Conservation (phyloP, 23 tunicate genomes). For the Halocynthia aurantium region DNA sequence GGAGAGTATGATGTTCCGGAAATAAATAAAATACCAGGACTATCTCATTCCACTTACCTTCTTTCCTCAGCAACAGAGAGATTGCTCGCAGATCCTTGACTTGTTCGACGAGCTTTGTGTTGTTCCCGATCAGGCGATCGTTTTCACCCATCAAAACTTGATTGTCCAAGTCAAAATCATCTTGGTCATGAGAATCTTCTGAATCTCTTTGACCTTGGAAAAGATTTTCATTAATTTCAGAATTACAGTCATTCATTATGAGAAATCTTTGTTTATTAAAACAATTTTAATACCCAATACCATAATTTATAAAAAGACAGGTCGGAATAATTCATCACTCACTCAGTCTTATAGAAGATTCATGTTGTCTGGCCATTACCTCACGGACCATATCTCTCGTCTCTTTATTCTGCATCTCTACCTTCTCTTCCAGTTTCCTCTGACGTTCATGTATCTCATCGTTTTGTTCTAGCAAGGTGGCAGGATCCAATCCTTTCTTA, state of each 20-base stretch:
- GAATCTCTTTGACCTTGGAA: background rate
- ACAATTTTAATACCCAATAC: too few species aligned
- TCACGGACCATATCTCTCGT: slow-evolving; percentile 60
- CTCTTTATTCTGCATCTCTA: slow-evolving; percentile 48
- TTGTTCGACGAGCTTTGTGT: slow-evolving; percentile 11
- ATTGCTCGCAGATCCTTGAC: slow-evolving; percentile 1
- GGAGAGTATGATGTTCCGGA: background rate
- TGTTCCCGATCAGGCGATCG: background rate
- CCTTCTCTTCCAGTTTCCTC: slow-evolving; percentile 44
- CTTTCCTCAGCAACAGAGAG: background rate
- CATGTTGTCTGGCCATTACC: slow-evolving; percentile 48
- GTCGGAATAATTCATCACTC: background rate
- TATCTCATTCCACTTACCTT: slow-evolving; percentile 3
- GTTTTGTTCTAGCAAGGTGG: background rate
- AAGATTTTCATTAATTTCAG: background rate
- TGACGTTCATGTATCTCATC: slow-evolving; percentile 26
- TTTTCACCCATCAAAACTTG: slow-evolving; percentile 27
- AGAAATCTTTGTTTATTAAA: too few species aligned
- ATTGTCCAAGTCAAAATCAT: slow-evolving; percentile 18
- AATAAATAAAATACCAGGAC: background rate
- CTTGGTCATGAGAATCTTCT: slow-evolving; percentile 7
- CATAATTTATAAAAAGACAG: too few species aligned
- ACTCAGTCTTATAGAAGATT: slow-evolving; percentile 15
- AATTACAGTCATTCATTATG: too few species aligned
- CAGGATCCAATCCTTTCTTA: too few species aligned